A percentile compares a stretch with the other conserved stretches of the same genome.
These are phyloP conservation scores for Planiliza haematocheilus DNA, from an alignment of 2,113 vertebrate genomes.

Conservation along the genomic window DNA sequence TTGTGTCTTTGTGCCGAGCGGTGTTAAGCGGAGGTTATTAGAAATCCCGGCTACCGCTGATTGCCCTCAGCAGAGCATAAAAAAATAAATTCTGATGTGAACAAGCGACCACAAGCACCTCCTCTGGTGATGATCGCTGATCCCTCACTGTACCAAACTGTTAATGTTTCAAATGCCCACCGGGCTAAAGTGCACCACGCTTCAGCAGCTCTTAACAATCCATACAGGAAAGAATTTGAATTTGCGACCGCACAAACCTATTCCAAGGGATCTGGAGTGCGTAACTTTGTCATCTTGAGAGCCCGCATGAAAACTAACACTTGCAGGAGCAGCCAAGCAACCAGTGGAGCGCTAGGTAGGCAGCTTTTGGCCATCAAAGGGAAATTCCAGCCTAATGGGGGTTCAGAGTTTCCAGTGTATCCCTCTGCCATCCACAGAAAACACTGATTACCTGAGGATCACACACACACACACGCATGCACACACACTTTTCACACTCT, in stretches of 20 bases:
- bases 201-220: slow-evolving; percentile 68
- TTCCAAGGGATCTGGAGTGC: slow-evolving; percentile 73
- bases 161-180: slow-evolving; percentile 45
- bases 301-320: slow-evolving; percentile 78
- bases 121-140: slow-evolving; percentile 28
- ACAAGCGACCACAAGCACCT: slow-evolving; percentile 29
- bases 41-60: slow-evolving; percentile 19
- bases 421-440: slow-evolving; percentile 55
- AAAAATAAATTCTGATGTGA: slow-evolving; percentile 19
- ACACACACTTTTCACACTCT: slow-evolving; percentile 51
- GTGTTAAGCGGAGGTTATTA: slow-evolving; percentile 9
- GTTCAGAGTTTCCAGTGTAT: slow-evolving; percentile 73
- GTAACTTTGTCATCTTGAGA: slow-evolving; percentile 80
- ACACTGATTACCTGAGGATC: slow-evolving; percentile 67
- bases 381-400: slow-evolving; percentile 76
- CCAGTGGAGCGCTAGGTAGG: slow-evolving; percentile 63
- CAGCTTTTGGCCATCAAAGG: slow-evolving; percentile 69
- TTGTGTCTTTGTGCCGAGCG: slow-evolving; percentile 15
- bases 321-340: slow-evolving; percentile 70
- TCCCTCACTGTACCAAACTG: slow-evolving; percentile 32
- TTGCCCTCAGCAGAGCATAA: slow-evolving; percentile 12
- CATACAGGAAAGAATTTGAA: slow-evolving; percentile 77
- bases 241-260: slow-evolving; percentile 69
- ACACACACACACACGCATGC: slow-evolving; percentile 23
- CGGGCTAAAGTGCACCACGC: slow-evolving; percentile 48